A percentile compares a stretch with the other conserved stretches of the same genome.
These are phyloP conservation scores for Euwallacea fornicatus DNA, from an alignment of 1,140 invertebrate species.

Conservation along the genomic window DNA sequence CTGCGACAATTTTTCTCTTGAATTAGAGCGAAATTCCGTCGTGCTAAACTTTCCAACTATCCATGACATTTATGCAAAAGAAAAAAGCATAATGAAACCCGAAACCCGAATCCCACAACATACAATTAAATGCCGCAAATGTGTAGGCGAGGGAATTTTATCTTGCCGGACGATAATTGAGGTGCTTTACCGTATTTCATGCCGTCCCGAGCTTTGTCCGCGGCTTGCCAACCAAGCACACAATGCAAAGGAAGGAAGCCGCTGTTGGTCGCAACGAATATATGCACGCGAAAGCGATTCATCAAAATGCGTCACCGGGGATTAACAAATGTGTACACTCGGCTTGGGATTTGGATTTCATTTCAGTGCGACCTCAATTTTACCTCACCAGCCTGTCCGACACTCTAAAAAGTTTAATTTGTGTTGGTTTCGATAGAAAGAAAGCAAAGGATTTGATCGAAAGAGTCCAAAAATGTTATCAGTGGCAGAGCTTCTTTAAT, in stretches of 20 bases:
- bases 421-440: background rate
- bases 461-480: too few relatives aligned
- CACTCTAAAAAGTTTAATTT: background rate
- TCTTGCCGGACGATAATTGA: background rate
- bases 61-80: too few relatives aligned
- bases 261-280: background rate
- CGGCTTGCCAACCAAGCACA: background rate
- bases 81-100: too few relatives aligned
- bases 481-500: too few relatives aligned
- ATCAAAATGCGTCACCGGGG: background rate
- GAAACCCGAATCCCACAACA: too few relatives aligned
- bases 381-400: background rate
- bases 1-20: too few relatives aligned
- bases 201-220: background rate
- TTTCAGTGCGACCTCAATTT: background rate
- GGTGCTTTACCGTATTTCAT: background rate
- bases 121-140: too few relatives aligned
- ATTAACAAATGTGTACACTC: background rate
- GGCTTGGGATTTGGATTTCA: background rate
- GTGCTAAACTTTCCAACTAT: too few relatives aligned
- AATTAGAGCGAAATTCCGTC: too few relatives aligned
- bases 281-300: background rate
- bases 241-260: slow-evolving; percentile 4
- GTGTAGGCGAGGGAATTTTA: too few relatives aligned
- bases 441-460: too few relatives aligned